Base-by-base conservation (phyloP, 2,797 vertebrate genomes). In the Ataeniobius toweri region DNA sequence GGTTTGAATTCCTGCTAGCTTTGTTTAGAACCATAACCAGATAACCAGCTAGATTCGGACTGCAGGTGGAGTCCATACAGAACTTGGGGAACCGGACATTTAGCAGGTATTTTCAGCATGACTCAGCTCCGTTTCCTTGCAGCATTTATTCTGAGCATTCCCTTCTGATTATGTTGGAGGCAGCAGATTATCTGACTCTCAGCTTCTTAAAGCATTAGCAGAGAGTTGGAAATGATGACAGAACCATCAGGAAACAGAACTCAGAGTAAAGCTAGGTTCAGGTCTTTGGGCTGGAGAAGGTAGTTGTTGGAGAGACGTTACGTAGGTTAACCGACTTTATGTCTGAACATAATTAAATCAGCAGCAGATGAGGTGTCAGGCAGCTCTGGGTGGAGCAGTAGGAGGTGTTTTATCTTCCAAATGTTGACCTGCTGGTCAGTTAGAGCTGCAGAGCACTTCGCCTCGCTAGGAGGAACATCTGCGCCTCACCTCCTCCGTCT, bases 381-480 rank as follows among this genome's bases (percentile, higher is more conserved):
- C 20, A 24, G 24, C 24, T 56, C 55, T 56, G 55, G 65, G 1
- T 24, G 39, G 36, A 68, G 65, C 65, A 24, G 65, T 39, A 68
- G 65, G 36, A 68, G 65, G 20, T 6, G 20, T 13, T 67, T 39
- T 12, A 24, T 41, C 36, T 13, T 44, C 39, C 65, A 44, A n/a
- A 14, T 20, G 44, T 24, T 41, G 39, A 68, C 65, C 65, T 13
- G 39, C 65, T 24, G 18, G 28, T 39, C 18, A 22, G 28, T 31
- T 24, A 39, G 67, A 24, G 36, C 65, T 44, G 39, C 39, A 13
- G 22, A 69, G 7, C 36, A 36, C 18, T 41, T 67, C 18, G 20
- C 61, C 7, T 67, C 36, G 6, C 41, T 53, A 31, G 50, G 28
- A 71, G 46, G 48, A 71, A 71, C 70, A 51, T 71, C 70, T 71